Percentiles rank a stretch among this genome's conserved stretches.
phyloP scores from a whole-genome alignment of 2,113 vertebrate genomes.

The Oncorhynchus tshawytscha region DNA sequence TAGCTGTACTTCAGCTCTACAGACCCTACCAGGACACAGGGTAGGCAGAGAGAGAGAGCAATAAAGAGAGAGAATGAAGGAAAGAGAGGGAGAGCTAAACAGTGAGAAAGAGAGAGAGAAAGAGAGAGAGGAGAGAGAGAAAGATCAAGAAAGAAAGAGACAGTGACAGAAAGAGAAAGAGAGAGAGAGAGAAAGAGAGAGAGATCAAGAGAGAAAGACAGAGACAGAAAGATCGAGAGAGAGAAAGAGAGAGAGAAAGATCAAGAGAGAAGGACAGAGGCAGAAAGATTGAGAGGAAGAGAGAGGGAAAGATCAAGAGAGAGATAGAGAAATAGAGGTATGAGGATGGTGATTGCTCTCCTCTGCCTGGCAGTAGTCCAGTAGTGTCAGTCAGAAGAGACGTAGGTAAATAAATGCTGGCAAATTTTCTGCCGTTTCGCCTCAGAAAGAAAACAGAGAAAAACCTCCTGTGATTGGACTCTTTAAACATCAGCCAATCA shows the following conservation, averaged over 20 bases:
- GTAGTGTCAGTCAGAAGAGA: conserved; percentile 27
- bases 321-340: not conserved
- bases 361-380: not conserved
- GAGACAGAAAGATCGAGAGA: rapidly evolving
- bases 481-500: conserved; percentile 29
- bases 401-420: conserved; percentile 39
- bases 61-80: too few relatives aligned
- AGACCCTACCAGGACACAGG: conserved; percentile 24
- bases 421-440: conserved; percentile 13
- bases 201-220: too few relatives aligned
- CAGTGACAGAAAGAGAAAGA: not conserved
- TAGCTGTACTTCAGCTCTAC: not conserved
- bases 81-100: too few relatives aligned
- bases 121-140: not conserved
- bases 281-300: too few relatives aligned
- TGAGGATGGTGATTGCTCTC: conserved; percentile 10
- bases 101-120: too few relatives aligned
- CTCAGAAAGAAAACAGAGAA: conserved; percentile 31
- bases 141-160: too few relatives aligned
- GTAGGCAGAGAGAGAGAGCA: not conserved
- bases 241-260: too few relatives aligned
- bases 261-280: too few relatives aligned
- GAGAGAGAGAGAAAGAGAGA: not conserved
- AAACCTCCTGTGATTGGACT: conserved; percentile 27
- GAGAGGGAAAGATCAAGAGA: too few relatives aligned